phyloP scores from a whole-genome alignment of 2,888 invertebrate species.

The Unio pictorum region DNA sequence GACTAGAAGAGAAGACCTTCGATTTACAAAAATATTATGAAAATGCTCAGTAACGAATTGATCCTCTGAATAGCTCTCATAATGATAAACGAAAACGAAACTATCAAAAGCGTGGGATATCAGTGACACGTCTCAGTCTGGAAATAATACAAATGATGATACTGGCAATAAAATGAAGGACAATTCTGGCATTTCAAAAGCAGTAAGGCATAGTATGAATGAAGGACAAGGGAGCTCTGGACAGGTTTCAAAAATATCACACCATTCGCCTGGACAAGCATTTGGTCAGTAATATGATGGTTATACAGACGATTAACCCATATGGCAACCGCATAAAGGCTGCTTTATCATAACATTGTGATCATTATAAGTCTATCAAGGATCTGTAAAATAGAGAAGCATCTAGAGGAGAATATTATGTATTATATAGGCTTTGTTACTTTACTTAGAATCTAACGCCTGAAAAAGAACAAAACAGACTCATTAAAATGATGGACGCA shows the following conservation, averaged over 20 bases:
- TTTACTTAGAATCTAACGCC: not conserved
- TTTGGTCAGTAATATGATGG: conserved; percentile 2
- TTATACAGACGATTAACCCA: not conserved
- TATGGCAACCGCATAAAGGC: conserved; percentile 1
- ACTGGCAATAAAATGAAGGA: no score
- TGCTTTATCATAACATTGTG: not conserved
- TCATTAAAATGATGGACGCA: conserved; percentile 5
- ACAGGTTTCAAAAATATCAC: not conserved
- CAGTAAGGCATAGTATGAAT: not conserved
- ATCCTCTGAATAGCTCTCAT: no score
- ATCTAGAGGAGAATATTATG: not conserved
- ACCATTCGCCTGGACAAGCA: conserved; percentile 4
- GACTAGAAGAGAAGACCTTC: no score
- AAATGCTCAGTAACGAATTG: no score
- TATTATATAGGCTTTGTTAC: not conserved
- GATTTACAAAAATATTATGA: no score
- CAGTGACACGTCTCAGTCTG: no score
- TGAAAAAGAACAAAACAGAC: not conserved
- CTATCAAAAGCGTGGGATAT: no score
- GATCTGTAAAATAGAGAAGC: conserved; percentile 1
- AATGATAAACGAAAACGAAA: no score
- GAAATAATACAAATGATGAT: no score
- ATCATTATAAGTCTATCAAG: not conserved
- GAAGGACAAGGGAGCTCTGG: not conserved
- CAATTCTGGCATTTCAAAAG: no score